A percentile compares a stretch with the other conserved stretches of the same genome.
Evolutionary conservation across 1,140 invertebrate species (phyloP).

Genomic region (Bombus sylvicola): DNA sequence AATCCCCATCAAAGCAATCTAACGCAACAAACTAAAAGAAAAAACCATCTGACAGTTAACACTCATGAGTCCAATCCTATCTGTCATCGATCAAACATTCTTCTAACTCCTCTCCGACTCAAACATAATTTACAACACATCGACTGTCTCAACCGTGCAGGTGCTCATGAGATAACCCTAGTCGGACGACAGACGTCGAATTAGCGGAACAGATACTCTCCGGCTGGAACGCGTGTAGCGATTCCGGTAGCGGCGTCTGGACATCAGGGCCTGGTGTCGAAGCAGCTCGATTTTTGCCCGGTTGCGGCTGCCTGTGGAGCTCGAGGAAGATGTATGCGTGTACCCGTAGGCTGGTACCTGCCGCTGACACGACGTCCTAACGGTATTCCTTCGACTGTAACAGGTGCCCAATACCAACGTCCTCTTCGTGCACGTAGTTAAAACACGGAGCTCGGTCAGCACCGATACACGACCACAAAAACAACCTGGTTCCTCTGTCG

Average conservation of each 20-base stretch:
- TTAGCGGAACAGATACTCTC: neutral
- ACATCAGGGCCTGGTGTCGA: slow-evolving; percentile 28
- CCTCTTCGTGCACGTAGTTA: slow-evolving; percentile 62
- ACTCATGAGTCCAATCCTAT: neutral
- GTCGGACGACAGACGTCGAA: neutral
- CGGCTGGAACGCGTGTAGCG: neutral
- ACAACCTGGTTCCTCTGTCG: neutral
- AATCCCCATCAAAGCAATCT: neutral
- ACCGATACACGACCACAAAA: neutral
- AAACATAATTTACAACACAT: neutral
- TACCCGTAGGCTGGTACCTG: slow-evolving; percentile 75
- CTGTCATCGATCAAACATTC: neutral
- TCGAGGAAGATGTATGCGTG: slow-evolving; percentile 15
- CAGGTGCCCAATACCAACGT: slow-evolving; percentile 76
- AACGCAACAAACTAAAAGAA: neutral
- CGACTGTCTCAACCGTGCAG: neutral
- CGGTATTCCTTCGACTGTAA: slow-evolving; percentile 77
- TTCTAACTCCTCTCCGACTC: neutral
- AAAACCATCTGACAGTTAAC: neutral
- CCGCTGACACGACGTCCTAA: slow-evolving; percentile 77
- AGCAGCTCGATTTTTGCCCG: slow-evolving; percentile 32
- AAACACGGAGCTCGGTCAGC: slow-evolving; percentile 25
- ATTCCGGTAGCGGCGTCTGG: slow-evolving; percentile 26
- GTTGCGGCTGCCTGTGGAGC: neutral
- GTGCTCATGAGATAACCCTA: neutral